Percentiles rank a stretch among this genome's conserved stretches.
phyloP scores from a whole-genome alignment of 2,888 invertebrate species.

The Strigamia transsilvanica region DNA sequence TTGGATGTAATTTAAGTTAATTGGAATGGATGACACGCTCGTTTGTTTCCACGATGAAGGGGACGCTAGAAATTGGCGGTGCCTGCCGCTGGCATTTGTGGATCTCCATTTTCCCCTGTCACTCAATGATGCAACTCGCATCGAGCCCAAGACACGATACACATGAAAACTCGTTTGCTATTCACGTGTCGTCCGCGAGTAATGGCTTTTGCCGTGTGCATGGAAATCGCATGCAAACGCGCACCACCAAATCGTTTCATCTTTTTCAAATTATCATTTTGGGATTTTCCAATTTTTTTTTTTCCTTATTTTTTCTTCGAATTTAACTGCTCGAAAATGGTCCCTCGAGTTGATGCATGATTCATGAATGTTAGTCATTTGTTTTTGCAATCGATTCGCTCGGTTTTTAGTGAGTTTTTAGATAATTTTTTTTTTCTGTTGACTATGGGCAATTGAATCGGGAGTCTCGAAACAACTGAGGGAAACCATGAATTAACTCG shows the following conservation, averaged over 20 bases:
- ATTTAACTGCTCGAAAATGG: background rate
- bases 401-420: background rate
- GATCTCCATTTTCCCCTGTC: conserved; percentile 1
- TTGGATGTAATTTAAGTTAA: conserved; percentile 16
- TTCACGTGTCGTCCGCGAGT: conserved; percentile 26
- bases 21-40: conserved; percentile 26
- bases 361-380: background rate
- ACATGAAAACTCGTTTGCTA: conserved; percentile 15
- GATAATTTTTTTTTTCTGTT: background rate
- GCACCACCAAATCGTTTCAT: background rate
- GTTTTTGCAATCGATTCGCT: conserved; percentile 9
- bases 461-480: background rate
- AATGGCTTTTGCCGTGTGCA: conserved; percentile 21
- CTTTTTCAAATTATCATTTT: conserved; percentile 7
- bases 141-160: background rate
- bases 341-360: background rate
- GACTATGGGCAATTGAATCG: background rate
- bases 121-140: background rate
- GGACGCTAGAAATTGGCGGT: background rate
- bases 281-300: conserved; percentile 9
- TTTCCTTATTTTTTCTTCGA: background rate
- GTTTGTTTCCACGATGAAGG: background rate
- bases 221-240: conserved; percentile 28
- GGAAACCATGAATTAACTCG: conserved; percentile 39
- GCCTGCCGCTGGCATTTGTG: background rate